Evolutionary conservation across 2,888 invertebrate species (phyloP).

Genomic region (Pristionchus entomophagus): DNA sequence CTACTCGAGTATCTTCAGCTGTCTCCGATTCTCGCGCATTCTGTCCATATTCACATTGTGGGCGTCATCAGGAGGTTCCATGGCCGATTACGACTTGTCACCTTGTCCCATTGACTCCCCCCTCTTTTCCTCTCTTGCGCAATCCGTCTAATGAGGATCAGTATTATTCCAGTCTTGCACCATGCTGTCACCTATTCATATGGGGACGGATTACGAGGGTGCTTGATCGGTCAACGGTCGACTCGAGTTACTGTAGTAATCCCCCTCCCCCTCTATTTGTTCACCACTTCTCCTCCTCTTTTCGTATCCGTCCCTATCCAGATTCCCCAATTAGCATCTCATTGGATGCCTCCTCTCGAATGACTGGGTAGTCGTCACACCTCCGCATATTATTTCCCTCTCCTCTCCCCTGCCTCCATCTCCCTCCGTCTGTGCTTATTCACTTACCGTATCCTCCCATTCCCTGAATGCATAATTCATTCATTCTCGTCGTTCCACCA

Average conservation of each 20-base stretch:
- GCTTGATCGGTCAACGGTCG: not conserved
- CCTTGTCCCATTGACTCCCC: not conserved
- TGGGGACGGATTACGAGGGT: not conserved
- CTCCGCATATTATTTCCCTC: constrained; percentile 18
- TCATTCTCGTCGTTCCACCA: not conserved
- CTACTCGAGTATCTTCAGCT: constrained; percentile 24
- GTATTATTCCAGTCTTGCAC: not conserved
- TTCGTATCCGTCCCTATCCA: not conserved
- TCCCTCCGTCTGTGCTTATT: constrained; percentile 41
- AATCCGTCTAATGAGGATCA: constrained; percentile 29
- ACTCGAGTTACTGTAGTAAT: not conserved
- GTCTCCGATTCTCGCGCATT: constrained; percentile 21
- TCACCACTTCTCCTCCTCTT: not conserved
- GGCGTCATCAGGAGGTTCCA: not conserved
- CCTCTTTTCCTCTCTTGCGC: not conserved
- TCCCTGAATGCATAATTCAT: constrained; percentile 42
- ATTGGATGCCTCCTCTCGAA: not conserved
- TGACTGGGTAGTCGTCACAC: constrained; percentile 24
- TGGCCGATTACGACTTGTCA: not conserved
- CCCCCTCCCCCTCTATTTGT: not conserved
- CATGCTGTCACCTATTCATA: constrained; percentile 18
- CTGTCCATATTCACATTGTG: constrained; percentile 6
- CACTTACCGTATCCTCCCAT: constrained; percentile 38
- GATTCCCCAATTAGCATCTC: constrained; percentile 40
- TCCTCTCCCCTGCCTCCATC: too few relatives aligned